Conservation (phyloP, 2,113 vertebrate species). For the Rhinolophus sinicus region DNA sequence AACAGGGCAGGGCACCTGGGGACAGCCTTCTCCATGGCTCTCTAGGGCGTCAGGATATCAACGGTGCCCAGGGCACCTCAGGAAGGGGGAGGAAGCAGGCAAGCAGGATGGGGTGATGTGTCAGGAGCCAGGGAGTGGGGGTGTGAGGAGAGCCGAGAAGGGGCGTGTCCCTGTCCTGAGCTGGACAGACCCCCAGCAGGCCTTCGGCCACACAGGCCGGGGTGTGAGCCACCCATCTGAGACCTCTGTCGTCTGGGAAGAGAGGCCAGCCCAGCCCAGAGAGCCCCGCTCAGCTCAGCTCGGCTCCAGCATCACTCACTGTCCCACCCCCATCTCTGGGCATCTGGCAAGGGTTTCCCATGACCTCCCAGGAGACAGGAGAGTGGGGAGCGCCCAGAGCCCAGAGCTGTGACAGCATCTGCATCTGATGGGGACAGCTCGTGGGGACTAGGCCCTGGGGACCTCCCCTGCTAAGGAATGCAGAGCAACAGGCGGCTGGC, state of each 20-base stretch:
- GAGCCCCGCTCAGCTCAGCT: not conserved
- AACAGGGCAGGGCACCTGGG: not conserved
- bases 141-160: not conserved
- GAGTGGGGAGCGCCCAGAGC: constrained; percentile 6
- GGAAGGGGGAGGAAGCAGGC: not conserved
- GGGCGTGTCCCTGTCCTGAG: not conserved
- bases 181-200: not conserved
- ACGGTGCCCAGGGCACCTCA: not conserved
- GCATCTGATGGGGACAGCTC: constrained; percentile 56
- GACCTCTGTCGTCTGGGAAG: not conserved
- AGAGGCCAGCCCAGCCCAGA: not conserved
- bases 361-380: constrained; percentile 69
- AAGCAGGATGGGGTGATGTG: not conserved
- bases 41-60: not conserved
- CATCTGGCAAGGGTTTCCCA: constrained; percentile 80
- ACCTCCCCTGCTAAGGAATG: constrained; percentile 72
- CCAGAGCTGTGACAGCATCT: constrained; percentile 51
- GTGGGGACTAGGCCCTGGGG: constrained; percentile 57
- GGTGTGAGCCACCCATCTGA: not conserved
- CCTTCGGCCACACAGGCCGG: not conserved
- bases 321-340: constrained; percentile 12
- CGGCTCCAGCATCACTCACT: not conserved
- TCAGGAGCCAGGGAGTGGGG: not conserved
- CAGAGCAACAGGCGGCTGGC: constrained; percentile 54
- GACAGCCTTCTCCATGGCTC: not conserved